Base-by-base conservation (phyloP, 2,113 vertebrate genomes). In the Heterochromis multidens region DNA sequence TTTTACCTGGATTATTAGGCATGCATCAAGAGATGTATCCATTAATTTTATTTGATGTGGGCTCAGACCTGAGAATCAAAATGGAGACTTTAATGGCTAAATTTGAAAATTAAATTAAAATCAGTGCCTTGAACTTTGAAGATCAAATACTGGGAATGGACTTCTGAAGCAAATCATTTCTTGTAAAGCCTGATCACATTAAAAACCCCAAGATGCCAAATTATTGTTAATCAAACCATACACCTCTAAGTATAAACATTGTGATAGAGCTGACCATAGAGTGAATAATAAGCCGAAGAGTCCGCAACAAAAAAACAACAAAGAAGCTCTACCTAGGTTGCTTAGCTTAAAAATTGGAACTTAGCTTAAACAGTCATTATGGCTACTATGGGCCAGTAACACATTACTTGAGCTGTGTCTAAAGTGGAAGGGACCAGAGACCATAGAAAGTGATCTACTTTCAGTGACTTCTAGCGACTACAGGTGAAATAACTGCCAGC, bases 61-160 rank as follows among this genome's bases (percentile, higher is more conserved):
- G 14, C 4, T 70, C 40, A 72, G 2, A 72, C 12, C 43, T 31
- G 43, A 19, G 25, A 72, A 43, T 49, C 67, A 49, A 31, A 67
- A 13, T 27, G 25, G 19, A 27, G 16, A 72, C 0, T 1, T 49
- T 19, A 12, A 19, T 19, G 6, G 7, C 3, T 19, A 27, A 43
- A 46, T 11, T 46, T 0, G 0, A 0, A 2, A 49, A 49, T 11
- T 13, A 0, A 72, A 21, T 49, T 12, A 72, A 72, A 52, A 72
- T 29, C 43, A 72, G 43, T 31, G 17, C 17, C 10, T 70, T 70
- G 65, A 46, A 67, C 11, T 70, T 12, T 49, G 17, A 72, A 46
- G 7, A 21, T 49, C 25, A 52, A 29, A 72, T 29, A 72, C 9
- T 49, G 65, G 40, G 23, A 49, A 27, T 70, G 1, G 65, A 72